Percentiles rank a stretch among this genome's conserved stretches.
Conservation (phyloP, 2,113 vertebrate genomes). For the Microtus montanus region DNA sequence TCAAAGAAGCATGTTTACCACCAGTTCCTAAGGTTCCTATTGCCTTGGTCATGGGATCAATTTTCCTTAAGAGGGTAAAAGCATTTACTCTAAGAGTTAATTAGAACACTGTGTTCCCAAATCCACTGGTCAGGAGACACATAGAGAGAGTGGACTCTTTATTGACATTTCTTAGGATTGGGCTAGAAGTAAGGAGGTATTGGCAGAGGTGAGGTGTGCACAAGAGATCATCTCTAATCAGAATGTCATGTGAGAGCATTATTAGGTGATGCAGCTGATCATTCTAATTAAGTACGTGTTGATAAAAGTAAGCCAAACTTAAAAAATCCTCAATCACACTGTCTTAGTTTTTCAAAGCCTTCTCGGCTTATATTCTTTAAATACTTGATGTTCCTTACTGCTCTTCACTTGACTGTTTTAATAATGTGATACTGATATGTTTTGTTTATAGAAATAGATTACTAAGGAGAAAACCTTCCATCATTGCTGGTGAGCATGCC, state of each 20-base stretch:
- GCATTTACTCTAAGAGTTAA: background rate
- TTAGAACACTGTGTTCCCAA: background rate
- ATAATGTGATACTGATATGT: background rate
- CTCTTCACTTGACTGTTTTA: background rate
- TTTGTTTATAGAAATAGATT: background rate
- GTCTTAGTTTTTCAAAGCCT: background rate
- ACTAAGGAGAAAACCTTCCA: background rate
- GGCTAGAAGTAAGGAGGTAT: background rate
- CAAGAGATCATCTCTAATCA: background rate
- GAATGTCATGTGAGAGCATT: background rate
- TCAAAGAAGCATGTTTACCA: background rate
- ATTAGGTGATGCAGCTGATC: background rate
- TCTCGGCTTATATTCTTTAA: background rate
- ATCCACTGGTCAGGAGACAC: background rate
- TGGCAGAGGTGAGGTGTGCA: background rate
- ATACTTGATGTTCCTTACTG: background rate
- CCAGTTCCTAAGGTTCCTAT: background rate
- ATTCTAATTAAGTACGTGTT: background rate
- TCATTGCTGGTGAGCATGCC: background rate
- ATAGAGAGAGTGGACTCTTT: background rate
- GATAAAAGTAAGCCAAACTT: conserved; percentile 4
- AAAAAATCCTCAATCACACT: background rate
- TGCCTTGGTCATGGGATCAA: background rate
- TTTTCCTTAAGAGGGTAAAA: background rate
- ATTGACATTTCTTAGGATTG: background rate